Conservation (phyloP, 2,888 invertebrate genomes). For the Euzophera pinguis region DNA sequence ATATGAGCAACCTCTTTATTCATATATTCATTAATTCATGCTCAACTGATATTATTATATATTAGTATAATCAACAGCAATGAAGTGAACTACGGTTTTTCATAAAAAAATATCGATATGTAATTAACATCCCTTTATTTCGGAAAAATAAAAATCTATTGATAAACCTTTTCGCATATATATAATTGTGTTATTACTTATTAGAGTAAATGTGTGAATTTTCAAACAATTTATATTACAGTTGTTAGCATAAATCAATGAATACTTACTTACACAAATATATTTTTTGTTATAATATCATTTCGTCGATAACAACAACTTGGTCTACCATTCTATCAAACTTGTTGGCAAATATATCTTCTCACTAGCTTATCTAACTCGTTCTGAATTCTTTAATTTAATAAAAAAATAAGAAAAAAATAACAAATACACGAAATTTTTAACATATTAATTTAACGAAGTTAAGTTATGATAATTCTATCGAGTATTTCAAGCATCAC, state of each 20-base stretch:
- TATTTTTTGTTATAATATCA: background rate
- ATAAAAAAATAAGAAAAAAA: conserved; percentile 9
- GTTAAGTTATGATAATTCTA: no score
- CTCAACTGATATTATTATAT: background rate
- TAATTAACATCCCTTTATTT: no score
- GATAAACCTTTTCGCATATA: no score
- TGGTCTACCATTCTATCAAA: conserved; percentile 44
- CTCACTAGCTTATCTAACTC: conserved; percentile 22
- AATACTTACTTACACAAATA: background rate
- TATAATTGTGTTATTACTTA: no score
- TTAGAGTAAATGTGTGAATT: no score
- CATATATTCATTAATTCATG: background rate
- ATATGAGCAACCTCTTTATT: background rate
- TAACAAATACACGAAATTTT: no score
- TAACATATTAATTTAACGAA: no score
- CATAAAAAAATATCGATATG: no score
- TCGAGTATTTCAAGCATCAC: no score
- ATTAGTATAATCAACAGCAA: background rate
- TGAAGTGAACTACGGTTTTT: background rate
- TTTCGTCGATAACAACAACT: conserved; percentile 32
- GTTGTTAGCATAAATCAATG: background rate
- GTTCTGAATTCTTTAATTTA: conserved; percentile 21
- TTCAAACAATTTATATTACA: background rate
- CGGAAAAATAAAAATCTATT: no score
- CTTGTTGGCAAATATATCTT: conserved; percentile 35